Conservation (phyloP, 2,888 invertebrate species). For the Rhogogaster chlorosoma region DNA sequence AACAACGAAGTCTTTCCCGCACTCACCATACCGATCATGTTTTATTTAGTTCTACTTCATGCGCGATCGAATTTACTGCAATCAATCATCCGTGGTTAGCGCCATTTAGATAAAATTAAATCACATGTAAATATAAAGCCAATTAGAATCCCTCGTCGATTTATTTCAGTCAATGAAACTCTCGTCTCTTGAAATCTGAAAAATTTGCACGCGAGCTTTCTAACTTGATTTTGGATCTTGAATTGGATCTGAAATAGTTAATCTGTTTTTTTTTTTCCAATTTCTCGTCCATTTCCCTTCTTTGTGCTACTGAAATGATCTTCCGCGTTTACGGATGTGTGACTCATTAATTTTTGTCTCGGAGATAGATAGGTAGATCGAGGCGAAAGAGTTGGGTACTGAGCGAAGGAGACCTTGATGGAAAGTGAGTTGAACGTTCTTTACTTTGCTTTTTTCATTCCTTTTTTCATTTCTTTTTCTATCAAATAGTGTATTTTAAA, state of each 20-base stretch:
- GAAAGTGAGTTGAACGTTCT: slow-evolving; percentile 35
- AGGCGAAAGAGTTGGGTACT: neutral
- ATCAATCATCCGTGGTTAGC: neutral
- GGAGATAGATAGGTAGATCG: neutral
- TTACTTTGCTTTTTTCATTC: neutral
- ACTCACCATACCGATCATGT: neutral
- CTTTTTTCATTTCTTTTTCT: neutral
- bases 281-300: neutral
- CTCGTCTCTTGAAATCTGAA: neutral
- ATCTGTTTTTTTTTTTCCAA: neutral
- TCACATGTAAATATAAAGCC: neutral
- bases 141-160: neutral
- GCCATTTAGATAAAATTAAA: neutral
- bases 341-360: neutral
- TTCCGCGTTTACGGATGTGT: neutral
- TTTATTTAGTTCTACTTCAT: neutral
- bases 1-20: neutral
- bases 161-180: neutral
- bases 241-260: neutral
- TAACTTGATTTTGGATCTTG: neutral
- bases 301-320: neutral
- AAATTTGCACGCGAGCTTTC: neutral
- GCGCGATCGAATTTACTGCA: neutral
- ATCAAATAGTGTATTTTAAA: neutral
- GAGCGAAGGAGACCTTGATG: slow-evolving; percentile 28